A percentile compares a stretch with the other conserved stretches of the same genome.
phyloP scores from a whole-genome alignment of 2,113 vertebrate species.

The Phainopepla nitens region DNA sequence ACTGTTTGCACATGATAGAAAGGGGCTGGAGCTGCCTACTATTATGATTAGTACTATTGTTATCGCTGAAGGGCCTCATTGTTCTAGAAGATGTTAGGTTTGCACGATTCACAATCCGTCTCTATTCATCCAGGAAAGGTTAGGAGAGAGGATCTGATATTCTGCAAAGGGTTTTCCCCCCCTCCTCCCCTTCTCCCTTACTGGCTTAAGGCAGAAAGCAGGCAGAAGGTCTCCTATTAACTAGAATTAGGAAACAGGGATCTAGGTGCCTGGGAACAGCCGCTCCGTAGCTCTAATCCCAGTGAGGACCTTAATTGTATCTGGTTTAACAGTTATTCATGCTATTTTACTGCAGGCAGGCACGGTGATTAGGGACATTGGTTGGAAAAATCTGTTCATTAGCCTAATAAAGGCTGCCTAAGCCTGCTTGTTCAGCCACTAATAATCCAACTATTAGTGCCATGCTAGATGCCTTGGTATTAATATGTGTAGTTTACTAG shows the following conservation, averaged over 20 bases:
- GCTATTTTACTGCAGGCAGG: constrained; percentile 47
- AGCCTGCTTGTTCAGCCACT: constrained; percentile 69
- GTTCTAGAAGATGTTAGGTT: constrained; percentile 65
- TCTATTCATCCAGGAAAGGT: constrained; percentile 59
- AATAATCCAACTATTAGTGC: constrained; percentile 71
- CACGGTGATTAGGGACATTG: constrained; percentile 62
- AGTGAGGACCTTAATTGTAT: constrained; percentile 68
- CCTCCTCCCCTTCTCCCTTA: constrained; percentile 23
- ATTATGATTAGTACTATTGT: constrained; percentile 62
- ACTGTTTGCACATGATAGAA: constrained; percentile 64
- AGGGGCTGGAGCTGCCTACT: constrained; percentile 61
- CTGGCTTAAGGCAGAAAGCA: constrained; percentile 63
- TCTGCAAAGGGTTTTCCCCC: constrained; percentile 32
- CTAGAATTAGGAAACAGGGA: constrained; percentile 65
- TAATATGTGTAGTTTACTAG: constrained; percentile 49
- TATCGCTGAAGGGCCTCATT: constrained; percentile 53
- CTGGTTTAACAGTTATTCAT: constrained; percentile 60
- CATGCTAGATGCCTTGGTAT: constrained; percentile 47
- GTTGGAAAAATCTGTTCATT: constrained; percentile 72
- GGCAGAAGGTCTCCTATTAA: constrained; percentile 68
- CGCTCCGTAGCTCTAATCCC: constrained; percentile 63
- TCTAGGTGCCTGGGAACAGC: constrained; percentile 58
- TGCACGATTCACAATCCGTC: constrained; percentile 48
- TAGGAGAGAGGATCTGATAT: constrained; percentile 59
- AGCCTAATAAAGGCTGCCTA: constrained; percentile 74